phyloP scores from a whole-genome alignment of 2,888 invertebrate genomes.

The Sphecodes monilicornis region DNA sequence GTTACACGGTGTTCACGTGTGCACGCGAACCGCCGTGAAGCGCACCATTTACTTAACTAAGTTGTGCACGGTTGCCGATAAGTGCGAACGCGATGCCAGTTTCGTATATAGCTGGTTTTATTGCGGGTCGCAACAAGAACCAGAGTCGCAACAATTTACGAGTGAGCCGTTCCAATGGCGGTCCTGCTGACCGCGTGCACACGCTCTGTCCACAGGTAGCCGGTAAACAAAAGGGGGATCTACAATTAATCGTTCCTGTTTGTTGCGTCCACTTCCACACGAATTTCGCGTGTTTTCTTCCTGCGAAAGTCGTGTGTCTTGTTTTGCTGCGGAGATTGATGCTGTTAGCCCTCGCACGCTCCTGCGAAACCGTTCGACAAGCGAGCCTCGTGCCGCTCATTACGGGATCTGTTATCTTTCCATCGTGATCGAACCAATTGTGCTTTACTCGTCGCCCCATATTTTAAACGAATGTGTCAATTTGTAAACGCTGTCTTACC shows the following conservation, averaged over 20 bases:
- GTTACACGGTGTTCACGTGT: slow-evolving; percentile 20
- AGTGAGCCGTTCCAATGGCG: not conserved
- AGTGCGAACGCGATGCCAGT: slow-evolving; percentile 31
- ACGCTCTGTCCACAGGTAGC: not conserved
- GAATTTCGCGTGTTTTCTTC: not conserved
- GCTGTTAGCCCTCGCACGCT: not conserved
- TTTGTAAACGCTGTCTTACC: not conserved
- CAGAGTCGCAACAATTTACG: not conserved
- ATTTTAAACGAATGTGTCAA: not conserved
- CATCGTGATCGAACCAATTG: not conserved
- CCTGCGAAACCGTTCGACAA: not conserved
- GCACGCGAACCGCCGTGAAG: not conserved
- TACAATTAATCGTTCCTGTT: not conserved
- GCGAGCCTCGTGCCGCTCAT: not conserved
- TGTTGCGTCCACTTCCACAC: not conserved
- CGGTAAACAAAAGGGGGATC: not conserved
- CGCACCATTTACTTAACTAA: slow-evolving; percentile 36
- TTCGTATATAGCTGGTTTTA: slow-evolving; percentile 35
- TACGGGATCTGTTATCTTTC: not conserved
- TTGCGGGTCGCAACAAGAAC: slow-evolving; percentile 7
- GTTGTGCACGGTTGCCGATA: slow-evolving; percentile 38
- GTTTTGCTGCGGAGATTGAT: not conserved
- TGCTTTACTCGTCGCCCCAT: not conserved
- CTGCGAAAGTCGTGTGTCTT: not conserved
- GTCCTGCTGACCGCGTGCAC: not conserved